These are phyloP conservation scores for Zygothrica quintamaculata DNA, from an alignment of 2,888 invertebrate genomes.

Conservation along the genomic window DNA sequence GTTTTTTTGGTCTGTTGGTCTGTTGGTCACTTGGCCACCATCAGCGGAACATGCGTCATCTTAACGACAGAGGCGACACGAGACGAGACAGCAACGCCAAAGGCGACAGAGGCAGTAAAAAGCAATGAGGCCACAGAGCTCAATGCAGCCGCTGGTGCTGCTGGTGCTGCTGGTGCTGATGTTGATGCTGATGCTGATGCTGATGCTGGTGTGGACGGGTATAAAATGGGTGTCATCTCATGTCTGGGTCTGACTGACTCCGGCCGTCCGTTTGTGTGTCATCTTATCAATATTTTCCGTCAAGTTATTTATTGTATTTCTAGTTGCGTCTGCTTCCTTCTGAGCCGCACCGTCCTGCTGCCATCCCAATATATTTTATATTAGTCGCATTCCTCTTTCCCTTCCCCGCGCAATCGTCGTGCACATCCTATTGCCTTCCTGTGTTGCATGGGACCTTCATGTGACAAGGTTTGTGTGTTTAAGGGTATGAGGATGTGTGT, in stretches of 20 bases:
- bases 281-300: slow-evolving; percentile 83
- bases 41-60: slow-evolving; percentile 70
- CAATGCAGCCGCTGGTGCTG: slow-evolving; percentile 18
- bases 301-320: slow-evolving; percentile 82
- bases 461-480: slow-evolving; percentile 5
- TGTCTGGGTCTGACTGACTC: slow-evolving; percentile 38
- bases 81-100: slow-evolving; percentile 1
- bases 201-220: slow-evolving; percentile 44
- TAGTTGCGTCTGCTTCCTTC: slow-evolving; percentile 66
- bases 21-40: slow-evolving; percentile 34
- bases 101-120: slow-evolving; percentile 53
- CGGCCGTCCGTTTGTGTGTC: slow-evolving; percentile 55
- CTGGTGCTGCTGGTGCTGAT: no score
- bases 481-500: no score
- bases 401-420: slow-evolving; percentile 1
- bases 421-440: slow-evolving; percentile 26
- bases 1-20: no score
- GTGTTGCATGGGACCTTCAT: slow-evolving; percentile 40
- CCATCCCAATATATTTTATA: slow-evolving; percentile 13
- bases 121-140: slow-evolving; percentile 45
- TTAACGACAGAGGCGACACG: slow-evolving; percentile 69
- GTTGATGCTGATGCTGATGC: no score
- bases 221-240: slow-evolving; percentile 73
- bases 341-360: slow-evolving; percentile 42
- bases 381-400: slow-evolving; percentile 1